Conservation (phyloP, 2,888 invertebrate species). For the Eupeodes luniger region DNA sequence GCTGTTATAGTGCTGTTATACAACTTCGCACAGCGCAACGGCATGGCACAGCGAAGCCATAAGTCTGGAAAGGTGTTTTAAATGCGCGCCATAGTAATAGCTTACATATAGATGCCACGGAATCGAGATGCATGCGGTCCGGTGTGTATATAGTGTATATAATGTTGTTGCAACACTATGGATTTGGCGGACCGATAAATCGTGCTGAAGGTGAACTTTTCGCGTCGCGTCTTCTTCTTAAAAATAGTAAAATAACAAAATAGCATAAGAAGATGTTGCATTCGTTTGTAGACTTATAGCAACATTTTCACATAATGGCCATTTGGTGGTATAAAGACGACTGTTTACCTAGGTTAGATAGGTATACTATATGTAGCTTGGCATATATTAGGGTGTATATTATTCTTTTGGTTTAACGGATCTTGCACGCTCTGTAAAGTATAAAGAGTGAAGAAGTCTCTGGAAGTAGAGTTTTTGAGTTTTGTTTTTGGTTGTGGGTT, state of each 20-base stretch:
- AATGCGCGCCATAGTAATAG: slow-evolving; percentile 48
- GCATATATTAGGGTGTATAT: slow-evolving; percentile 37
- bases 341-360: slow-evolving; percentile 5
- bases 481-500: background rate
- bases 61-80: slow-evolving; percentile 60
- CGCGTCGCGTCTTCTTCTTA: slow-evolving; percentile 56
- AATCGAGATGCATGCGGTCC: slow-evolving; percentile 54
- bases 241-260: slow-evolving; percentile 15
- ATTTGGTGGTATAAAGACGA: slow-evolving; percentile 55
- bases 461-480: slow-evolving; percentile 1
- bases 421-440: slow-evolving; percentile 73
- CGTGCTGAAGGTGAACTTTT: slow-evolving; percentile 75
- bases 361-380: background rate
- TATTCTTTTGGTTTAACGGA: slow-evolving; percentile 63
- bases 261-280: slow-evolving; percentile 57
- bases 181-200: slow-evolving; percentile 71
- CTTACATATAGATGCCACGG: background rate
- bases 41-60: slow-evolving; percentile 8
- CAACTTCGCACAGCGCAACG: slow-evolving; percentile 29
- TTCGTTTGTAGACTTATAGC: slow-evolving; percentile 1
- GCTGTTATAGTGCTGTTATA: slow-evolving; percentile 51
- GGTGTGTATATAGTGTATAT: slow-evolving; percentile 21
- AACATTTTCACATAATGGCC: slow-evolving; percentile 70
- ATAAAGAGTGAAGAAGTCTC: slow-evolving; percentile 15
- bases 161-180: slow-evolving; percentile 66